These are phyloP conservation scores for Drosophila miranda DNA, from an alignment of 1,140 invertebrate species.

Conservation along the genomic window DNA sequence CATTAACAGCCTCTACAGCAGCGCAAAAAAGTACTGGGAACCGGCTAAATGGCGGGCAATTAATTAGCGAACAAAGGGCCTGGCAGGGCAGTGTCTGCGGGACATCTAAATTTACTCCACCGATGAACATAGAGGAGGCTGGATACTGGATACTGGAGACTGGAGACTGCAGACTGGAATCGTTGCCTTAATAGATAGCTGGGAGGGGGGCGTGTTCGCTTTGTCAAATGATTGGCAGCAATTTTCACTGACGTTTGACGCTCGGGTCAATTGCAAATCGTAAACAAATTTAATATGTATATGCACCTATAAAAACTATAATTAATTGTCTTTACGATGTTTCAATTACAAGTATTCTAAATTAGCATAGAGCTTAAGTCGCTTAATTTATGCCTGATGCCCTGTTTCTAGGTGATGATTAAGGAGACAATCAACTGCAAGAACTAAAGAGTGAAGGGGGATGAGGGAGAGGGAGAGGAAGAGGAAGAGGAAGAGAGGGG, in stretches of 20 bases:
- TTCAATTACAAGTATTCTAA: slow-evolving; percentile 49
- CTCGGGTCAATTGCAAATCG: slow-evolving; percentile 14
- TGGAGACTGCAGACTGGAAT: too few species aligned
- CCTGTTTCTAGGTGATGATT: slow-evolving; percentile 5
- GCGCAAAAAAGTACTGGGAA: slow-evolving; percentile 1
- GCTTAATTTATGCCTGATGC: slow-evolving; percentile 37
- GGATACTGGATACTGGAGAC: too few species aligned
- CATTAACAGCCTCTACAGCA: slow-evolving; percentile 20
- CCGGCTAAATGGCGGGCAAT: slow-evolving; percentile 3
- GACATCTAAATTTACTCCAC: too few species aligned
- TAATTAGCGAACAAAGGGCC: too few species aligned
- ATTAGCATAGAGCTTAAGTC: slow-evolving; percentile 41
- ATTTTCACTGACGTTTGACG: slow-evolving; percentile 47
- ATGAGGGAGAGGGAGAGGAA: too few species aligned
- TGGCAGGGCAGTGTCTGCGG: not conserved
- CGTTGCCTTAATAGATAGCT: too few species aligned
- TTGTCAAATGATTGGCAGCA: slow-evolving; percentile 42
- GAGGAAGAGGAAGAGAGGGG: not conserved
- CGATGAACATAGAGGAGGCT: too few species aligned
- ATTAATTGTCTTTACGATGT: slow-evolving; percentile 52
- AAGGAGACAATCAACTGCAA: too few species aligned
- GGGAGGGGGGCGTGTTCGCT: slow-evolving; percentile 44
- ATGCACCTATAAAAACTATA: slow-evolving; percentile 12
- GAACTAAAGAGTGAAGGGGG: too few species aligned
- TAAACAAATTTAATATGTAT: slow-evolving; percentile 47